phyloP scores from a whole-genome alignment of 2,888 invertebrate species.

The Himalopsyche japonica region DNA sequence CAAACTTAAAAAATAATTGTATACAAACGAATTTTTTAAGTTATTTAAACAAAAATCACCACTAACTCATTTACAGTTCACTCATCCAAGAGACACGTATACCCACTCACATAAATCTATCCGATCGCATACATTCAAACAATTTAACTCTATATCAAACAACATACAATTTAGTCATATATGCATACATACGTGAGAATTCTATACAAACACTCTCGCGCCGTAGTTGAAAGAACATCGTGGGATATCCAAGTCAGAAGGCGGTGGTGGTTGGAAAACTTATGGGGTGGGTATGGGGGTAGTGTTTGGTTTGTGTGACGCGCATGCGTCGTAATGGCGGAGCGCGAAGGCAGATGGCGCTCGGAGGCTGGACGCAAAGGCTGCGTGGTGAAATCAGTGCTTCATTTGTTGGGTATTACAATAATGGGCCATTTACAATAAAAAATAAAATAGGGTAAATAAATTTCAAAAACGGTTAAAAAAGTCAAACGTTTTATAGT shows the following conservation, averaged over 20 bases:
- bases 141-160: not conserved
- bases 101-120: not conserved
- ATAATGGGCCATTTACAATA: too few species aligned
- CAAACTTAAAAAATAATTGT: too few species aligned
- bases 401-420: not conserved
- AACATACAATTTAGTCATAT: not conserved
- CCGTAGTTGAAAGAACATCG: conserved; percentile 1
- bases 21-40: not conserved
- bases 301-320: not conserved
- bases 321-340: not conserved
- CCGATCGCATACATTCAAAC: not conserved
- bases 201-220: not conserved
- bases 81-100: not conserved
- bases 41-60: not conserved
- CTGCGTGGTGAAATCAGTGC: not conserved
- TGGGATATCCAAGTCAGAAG: not conserved
- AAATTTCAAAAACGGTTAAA: too few species aligned
- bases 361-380: not conserved
- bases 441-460: too few species aligned
- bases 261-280: not conserved
- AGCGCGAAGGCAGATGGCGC: not conserved
- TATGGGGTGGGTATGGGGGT: not conserved
- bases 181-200: not conserved
- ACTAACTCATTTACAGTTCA: not conserved
- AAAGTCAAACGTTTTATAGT: too few species aligned